Evolutionary conservation across 2,113 vertebrate genomes (phyloP).

Genomic region (Eptesicus fuscus): DNA sequence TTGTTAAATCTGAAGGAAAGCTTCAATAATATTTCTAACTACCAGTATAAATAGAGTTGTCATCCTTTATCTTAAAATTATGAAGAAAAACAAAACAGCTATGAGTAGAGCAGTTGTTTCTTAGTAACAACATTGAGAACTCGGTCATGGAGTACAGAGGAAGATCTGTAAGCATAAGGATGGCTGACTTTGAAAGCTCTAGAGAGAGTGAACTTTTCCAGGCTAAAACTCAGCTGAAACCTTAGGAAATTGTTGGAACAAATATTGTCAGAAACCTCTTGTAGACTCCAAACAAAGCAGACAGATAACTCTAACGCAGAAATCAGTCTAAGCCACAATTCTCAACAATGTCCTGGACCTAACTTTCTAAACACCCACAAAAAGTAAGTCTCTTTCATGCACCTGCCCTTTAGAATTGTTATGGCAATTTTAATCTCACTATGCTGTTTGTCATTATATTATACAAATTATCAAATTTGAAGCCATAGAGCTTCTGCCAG

Average conservation of each 20-base stretch:
- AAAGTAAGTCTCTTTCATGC: background rate
- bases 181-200: background rate
- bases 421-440: background rate
- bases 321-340: background rate
- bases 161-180: background rate
- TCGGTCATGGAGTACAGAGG: background rate
- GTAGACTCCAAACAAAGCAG: background rate
- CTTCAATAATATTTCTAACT: background rate
- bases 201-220: background rate
- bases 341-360: background rate
- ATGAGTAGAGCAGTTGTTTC: background rate
- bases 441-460: background rate
- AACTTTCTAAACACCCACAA: background rate
- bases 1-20: background rate
- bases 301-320: background rate
- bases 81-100: background rate
- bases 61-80: background rate
- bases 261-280: background rate
- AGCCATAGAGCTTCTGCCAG: background rate
- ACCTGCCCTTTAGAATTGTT: background rate
- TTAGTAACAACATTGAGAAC: background rate
- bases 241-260: constrained; percentile 30
- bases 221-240: background rate
- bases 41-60: background rate
- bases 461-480: constrained; percentile 16